phyloP scores from a whole-genome alignment of 2,888 invertebrate genomes.

The Caenorhabditis wallacei region DNA sequence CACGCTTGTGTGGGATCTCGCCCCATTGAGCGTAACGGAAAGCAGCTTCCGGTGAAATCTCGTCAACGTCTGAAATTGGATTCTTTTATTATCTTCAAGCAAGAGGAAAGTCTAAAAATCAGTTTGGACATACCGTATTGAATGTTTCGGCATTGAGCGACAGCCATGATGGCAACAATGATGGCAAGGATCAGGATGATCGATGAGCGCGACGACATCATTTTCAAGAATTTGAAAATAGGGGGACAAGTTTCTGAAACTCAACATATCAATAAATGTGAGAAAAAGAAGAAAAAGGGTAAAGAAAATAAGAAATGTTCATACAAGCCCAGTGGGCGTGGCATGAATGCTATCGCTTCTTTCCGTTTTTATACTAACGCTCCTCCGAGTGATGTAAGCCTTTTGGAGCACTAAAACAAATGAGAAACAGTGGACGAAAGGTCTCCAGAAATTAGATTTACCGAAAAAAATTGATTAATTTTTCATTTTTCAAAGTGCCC shows the following conservation, averaged over 20 bases:
- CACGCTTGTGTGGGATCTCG: conserved; percentile 61
- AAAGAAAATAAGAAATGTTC: background rate
- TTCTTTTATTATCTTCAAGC: background rate
- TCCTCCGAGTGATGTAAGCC: conserved; percentile 37
- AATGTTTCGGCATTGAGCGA: conserved; percentile 51
- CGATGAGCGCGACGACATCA: conserved; percentile 36
- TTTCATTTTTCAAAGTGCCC: conserved; percentile 32
- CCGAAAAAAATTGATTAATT: conserved; percentile 16
- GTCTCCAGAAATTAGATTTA: background rate
- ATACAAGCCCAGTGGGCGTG: background rate
- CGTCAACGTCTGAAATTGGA: conserved; percentile 48
- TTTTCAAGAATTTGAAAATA: conserved; percentile 11
- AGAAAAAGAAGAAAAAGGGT: background rate
- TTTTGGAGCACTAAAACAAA: conserved; percentile 43
- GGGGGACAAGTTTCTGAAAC: conserved; percentile 45
- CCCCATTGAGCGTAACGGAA: conserved; percentile 64
- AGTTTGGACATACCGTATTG: conserved; percentile 46
- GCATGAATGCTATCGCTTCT: background rate
- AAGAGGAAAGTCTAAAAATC: background rate
- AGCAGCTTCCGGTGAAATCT: conserved; percentile 46
- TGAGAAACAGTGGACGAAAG: conserved; percentile 26
- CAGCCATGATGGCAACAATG: conserved; percentile 46
- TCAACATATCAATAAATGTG: background rate
- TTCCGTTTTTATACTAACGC: conserved; percentile 35
- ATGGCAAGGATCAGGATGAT: conserved; percentile 53